A percentile compares a stretch with the other conserved stretches of the same genome.
Conservation (phyloP, 2,888 invertebrate species). For the Chymomyza caudatula region DNA sequence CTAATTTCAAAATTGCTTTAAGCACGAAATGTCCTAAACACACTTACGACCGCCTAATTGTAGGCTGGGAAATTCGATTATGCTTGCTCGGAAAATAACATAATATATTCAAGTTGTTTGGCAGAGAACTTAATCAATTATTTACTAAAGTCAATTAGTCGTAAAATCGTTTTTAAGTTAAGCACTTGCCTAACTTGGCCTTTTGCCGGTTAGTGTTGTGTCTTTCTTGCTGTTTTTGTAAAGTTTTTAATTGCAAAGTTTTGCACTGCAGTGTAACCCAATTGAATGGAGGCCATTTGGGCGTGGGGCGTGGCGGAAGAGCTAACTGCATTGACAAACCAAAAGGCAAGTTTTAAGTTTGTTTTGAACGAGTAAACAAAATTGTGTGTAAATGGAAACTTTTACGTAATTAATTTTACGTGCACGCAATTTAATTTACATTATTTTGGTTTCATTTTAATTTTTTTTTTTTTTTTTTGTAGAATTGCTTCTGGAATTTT, state of each 20-base stretch:
- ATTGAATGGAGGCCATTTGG: constrained; percentile 34
- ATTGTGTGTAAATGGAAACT: constrained; percentile 53
- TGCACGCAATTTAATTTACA: constrained; percentile 46
- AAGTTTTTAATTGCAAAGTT: not conserved
- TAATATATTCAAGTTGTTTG: constrained; percentile 25
- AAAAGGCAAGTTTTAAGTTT: constrained; percentile 58
- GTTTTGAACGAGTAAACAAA: constrained; percentile 68
- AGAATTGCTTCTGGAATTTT: too few relatives aligned
- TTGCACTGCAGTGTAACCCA: constrained; percentile 26
- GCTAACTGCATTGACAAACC: constrained; percentile 5
- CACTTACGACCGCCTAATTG: constrained; percentile 41
- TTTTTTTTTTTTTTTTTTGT: not conserved
- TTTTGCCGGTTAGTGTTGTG: not conserved
- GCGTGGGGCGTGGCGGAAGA: not conserved
- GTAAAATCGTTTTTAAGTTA: constrained; percentile 1
- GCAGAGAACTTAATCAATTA: constrained; percentile 64
- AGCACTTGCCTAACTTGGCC: not conserved
- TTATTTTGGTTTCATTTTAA: not conserved
- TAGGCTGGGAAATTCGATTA: not conserved
- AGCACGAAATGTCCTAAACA: not conserved
- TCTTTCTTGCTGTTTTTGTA: not conserved
- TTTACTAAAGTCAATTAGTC: constrained; percentile 1
- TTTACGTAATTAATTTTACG: constrained; percentile 63
- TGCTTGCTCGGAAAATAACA: not conserved
- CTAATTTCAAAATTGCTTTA: constrained; percentile 21